phyloP scores from a whole-genome alignment of 2,888 invertebrate species.

The Erpobdella octoculata region DNA sequence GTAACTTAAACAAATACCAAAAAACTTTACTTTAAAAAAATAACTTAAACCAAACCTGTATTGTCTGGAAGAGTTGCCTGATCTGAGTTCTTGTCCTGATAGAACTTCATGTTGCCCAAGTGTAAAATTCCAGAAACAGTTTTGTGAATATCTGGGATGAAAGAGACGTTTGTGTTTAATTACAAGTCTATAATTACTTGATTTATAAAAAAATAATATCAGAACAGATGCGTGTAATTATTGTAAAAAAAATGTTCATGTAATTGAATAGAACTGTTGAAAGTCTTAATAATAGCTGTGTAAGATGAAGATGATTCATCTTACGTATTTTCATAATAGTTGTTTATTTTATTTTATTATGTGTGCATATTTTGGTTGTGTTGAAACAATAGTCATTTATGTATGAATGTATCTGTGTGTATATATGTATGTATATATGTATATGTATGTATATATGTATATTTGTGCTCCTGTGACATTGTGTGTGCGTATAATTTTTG shows the following conservation, averaged over 20 bases:
- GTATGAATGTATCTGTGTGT: too few relatives aligned
- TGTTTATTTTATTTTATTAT: too few relatives aligned
- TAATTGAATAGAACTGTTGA: neutral
- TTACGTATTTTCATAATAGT: too few relatives aligned
- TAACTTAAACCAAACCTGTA: slow-evolving; percentile 55
- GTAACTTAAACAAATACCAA: too few relatives aligned
- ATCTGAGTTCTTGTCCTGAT: slow-evolving; percentile 93
- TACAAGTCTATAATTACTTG: neutral
- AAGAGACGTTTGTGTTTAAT: neutral
- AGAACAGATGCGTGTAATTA: neutral
- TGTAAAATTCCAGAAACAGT: slow-evolving; percentile 92
- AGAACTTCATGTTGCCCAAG: slow-evolving; percentile 97
- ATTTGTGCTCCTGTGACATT: too few relatives aligned
- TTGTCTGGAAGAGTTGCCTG: slow-evolving; percentile 97
- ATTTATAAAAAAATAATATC: neutral
- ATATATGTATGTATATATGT: too few relatives aligned
- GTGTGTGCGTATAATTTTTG: too few relatives aligned
- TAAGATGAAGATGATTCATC: too few relatives aligned
- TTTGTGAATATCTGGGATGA: slow-evolving; percentile 64
- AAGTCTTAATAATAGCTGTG: neutral
- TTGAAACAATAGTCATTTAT: too few relatives aligned
- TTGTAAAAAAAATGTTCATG: neutral
- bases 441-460: too few relatives aligned
- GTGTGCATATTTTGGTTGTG: too few relatives aligned
- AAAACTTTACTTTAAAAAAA: too few relatives aligned